A percentile compares a stretch with the other conserved stretches of the same genome.
phyloP scores from a whole-genome alignment of 1,140 invertebrate genomes.

The Megalonaias nervosa region DNA sequence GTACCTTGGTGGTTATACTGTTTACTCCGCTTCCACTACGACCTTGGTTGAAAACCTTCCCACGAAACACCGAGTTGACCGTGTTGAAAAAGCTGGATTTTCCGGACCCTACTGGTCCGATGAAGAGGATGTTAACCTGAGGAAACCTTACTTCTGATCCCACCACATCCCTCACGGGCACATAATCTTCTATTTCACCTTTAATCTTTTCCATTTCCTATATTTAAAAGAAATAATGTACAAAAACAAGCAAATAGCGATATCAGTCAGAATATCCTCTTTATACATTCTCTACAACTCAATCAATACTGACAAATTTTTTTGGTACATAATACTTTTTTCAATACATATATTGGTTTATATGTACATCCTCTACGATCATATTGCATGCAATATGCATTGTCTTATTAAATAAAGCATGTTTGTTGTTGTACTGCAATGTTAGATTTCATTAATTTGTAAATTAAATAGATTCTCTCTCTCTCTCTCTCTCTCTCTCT shows the following conservation, averaged over 20 bases:
- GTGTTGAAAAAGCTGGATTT: conserved; percentile 45
- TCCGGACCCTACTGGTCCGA: conserved; percentile 35
- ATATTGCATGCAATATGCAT: background rate
- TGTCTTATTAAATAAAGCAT: background rate
- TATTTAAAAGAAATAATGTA: no score
- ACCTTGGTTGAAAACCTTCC: conserved; percentile 26
- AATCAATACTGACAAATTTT: no score
- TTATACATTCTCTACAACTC: background rate
- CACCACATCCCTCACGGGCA: conserved; percentile 10
- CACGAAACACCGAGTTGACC: conserved; percentile 36
- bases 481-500: no score
- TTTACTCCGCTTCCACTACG: conserved; percentile 27
- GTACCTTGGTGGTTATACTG: conserved; percentile 39
- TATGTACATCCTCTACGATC: background rate
- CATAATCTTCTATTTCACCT: conserved; percentile 18
- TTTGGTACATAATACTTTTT: no score
- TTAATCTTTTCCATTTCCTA: conserved; percentile 12
- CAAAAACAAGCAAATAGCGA: background rate
- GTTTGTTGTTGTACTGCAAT: background rate
- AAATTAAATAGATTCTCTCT: no score
- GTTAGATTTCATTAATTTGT: background rate
- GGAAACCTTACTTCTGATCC: conserved; percentile 3
- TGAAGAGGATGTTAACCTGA: conserved; percentile 23
- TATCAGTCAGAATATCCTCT: background rate
- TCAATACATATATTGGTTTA: no score